These are phyloP conservation scores for Eucera pruinosa DNA, from an alignment of 2,888 invertebrate genomes.

Conservation along the genomic window DNA sequence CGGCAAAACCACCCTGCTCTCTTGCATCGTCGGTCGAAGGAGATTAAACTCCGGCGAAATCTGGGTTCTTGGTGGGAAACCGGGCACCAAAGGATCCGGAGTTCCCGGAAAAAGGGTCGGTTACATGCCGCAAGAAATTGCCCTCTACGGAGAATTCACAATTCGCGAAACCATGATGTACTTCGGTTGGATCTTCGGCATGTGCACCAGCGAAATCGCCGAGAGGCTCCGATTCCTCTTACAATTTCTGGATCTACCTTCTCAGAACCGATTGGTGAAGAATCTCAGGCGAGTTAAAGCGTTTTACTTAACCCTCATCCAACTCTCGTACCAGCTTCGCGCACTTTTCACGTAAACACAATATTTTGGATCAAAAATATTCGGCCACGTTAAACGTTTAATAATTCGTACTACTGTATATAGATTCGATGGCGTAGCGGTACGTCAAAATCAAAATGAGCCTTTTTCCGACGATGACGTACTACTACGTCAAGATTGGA, in stretches of 20 bases:
- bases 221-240: conserved; percentile 93
- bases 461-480: too few species aligned
- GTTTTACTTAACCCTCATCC: too few species aligned
- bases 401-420: too few species aligned
- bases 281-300: conserved; percentile 87
- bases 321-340: too few species aligned
- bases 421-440: too few species aligned
- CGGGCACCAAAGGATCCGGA: conserved; percentile 94
- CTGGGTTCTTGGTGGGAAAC: conserved; percentile 95
- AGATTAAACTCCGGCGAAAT: conserved; percentile 94
- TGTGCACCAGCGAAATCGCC: conserved; percentile 92
- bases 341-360: too few species aligned
- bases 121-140: conserved; percentile 98
- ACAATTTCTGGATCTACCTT: conserved; percentile 95
- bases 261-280: conserved; percentile 92
- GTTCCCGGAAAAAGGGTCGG: conserved; percentile 98
- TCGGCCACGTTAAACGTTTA: too few species aligned
- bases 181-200: conserved; percentile 98
- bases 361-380: too few species aligned
- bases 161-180: conserved; percentile 98
- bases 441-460: too few species aligned
- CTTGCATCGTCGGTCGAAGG: conserved; percentile 95
- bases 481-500: too few species aligned
- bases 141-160: conserved; percentile 95
- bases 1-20: conserved; percentile 97